A percentile compares a stretch with the other conserved stretches of the same genome.
Conservation (phyloP, 2,797 vertebrate genomes). For the Echeneis naucrates region DNA sequence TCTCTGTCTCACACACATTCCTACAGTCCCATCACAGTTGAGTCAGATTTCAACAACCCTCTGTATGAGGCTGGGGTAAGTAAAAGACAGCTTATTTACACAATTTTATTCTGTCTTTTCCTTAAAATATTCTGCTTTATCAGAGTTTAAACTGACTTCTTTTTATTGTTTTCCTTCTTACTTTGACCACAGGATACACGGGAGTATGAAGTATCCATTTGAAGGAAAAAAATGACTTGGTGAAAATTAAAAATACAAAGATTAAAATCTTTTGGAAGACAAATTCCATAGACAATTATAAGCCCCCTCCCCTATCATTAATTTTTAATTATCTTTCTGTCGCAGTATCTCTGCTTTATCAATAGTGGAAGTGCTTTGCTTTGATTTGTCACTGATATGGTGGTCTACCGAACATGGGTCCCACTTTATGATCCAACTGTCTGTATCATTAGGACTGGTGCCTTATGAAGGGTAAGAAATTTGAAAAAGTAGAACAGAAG, state of each 20-base stretch:
- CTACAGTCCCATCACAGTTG: slow-evolving; percentile 94
- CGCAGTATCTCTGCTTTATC: slow-evolving; percentile 35
- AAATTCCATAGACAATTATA: slow-evolving; percentile 73
- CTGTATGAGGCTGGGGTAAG: slow-evolving; percentile 96
- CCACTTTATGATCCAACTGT: slow-evolving; percentile 66
- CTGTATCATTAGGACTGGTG: slow-evolving; percentile 81
- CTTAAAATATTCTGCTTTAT: background rate
- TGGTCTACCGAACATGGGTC: slow-evolving; percentile 60
- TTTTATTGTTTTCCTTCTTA: slow-evolving; percentile 27
- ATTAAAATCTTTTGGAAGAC: slow-evolving; percentile 58
- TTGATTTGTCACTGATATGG: slow-evolving; percentile 50
- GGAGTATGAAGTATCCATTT: slow-evolving; percentile 96
- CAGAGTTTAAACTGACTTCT: background rate
- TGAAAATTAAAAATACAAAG: slow-evolving; percentile 57
- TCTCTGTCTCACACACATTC: slow-evolving; percentile 93
- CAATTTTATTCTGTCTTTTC: background rate
- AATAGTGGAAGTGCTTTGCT: slow-evolving; percentile 49
- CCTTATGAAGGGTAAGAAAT: slow-evolving; percentile 79
- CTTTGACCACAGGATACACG: slow-evolving; percentile 87
- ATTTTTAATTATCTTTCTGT: slow-evolving; percentile 26
- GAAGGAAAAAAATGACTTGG: slow-evolving; percentile 63
- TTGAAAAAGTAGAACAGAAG: slow-evolving; percentile 38
- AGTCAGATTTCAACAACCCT: slow-evolving; percentile 95
- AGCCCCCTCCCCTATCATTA: slow-evolving; percentile 59
- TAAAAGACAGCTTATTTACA: background rate